Conservation (phyloP, 2,113 vertebrate genomes). For the Herpailurus yagouaroundi region DNA sequence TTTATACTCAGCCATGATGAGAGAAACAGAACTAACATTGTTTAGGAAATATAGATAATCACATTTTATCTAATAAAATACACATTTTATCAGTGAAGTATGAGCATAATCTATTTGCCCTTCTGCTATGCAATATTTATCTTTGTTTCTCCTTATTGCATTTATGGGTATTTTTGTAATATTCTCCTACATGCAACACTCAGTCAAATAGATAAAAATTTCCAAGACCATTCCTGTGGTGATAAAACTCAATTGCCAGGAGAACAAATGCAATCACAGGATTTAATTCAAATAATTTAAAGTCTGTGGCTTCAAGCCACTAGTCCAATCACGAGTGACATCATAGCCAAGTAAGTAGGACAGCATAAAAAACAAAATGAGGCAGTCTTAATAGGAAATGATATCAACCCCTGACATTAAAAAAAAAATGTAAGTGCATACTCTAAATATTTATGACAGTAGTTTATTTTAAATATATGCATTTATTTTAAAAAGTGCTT, state of each 20-base stretch:
- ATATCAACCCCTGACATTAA: not conserved
- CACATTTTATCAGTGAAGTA: not conserved
- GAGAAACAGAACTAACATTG: not conserved
- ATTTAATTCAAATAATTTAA: constrained; percentile 39
- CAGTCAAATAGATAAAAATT: not conserved
- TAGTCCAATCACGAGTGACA: not conserved
- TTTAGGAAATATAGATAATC: not conserved
- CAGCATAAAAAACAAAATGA: not conserved
- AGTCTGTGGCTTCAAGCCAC: constrained; percentile 23
- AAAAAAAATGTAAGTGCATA: not conserved
- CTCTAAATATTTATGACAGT: not conserved
- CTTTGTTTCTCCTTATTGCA: not conserved
- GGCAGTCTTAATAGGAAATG: not conserved
- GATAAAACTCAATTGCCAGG: not conserved
- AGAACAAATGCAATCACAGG: not conserved
- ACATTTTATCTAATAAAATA: not conserved
- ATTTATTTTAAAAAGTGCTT: not conserved
- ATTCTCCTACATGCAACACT: not conserved
- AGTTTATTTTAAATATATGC: not conserved
- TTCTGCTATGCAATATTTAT: not conserved
- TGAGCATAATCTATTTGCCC: not conserved
- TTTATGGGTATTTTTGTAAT: not conserved
- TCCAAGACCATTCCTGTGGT: not conserved
- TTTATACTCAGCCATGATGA: not conserved
- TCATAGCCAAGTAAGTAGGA: not conserved